phyloP scores from a whole-genome alignment of 37 sponge, comb jelly and placozoan genomes.

The Crambe crambe region DNA sequence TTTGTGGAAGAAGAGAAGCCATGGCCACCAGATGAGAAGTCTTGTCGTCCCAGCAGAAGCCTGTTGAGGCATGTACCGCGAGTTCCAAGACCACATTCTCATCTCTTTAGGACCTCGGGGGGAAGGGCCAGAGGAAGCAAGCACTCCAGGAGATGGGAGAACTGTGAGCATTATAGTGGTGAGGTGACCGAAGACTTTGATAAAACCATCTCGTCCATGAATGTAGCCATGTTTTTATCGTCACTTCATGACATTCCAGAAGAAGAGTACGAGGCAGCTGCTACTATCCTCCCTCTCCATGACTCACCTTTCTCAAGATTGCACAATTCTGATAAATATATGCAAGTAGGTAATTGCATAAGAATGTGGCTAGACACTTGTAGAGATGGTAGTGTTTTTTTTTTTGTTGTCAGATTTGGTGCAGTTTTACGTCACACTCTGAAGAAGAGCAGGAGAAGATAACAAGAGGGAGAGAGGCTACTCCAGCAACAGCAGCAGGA shows the following conservation, averaged over 20 bases:
- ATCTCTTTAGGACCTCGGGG: slow-evolving; percentile 24
- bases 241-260: slow-evolving; percentile 41
- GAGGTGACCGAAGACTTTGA: not conserved
- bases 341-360: slow-evolving; percentile 55
- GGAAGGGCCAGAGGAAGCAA: slow-evolving; percentile 37
- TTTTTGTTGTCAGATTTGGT: slow-evolving; percentile 30
- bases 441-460: slow-evolving; percentile 26
- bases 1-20: slow-evolving; percentile 45
- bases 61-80: not conserved
- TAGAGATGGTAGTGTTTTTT: not conserved
- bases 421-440: slow-evolving; percentile 12
- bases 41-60: not conserved
- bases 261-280: slow-evolving; percentile 40
- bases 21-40: slow-evolving; percentile 15
- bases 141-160: slow-evolving; percentile 54
- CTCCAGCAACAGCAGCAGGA: not conserved
- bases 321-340: slow-evolving; percentile 33
- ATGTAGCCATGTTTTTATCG: slow-evolving; percentile 42
- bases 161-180: slow-evolving; percentile 35
- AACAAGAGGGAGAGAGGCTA: no score
- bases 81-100: slow-evolving; percentile 52
- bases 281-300: slow-evolving; percentile 37
- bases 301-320: slow-evolving; percentile 32
- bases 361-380: not conserved
- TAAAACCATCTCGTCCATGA: not conserved